phyloP scores from a whole-genome alignment of 2,797 vertebrate genomes.

The Notolepis coatsorum region DNA sequence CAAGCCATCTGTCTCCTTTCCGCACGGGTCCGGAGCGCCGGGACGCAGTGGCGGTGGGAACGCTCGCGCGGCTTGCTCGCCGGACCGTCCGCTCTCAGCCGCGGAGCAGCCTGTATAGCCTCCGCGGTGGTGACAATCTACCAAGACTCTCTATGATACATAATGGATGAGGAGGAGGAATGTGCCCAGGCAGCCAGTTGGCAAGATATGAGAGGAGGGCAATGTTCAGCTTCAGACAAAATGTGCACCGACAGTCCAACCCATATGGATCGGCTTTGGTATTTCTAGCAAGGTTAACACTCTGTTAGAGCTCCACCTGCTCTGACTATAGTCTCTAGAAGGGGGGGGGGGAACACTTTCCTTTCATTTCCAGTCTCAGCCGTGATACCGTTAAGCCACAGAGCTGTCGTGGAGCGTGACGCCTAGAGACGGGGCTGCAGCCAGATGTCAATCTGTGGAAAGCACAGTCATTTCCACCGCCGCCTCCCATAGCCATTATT shows the following conservation, averaged over 20 bases:
- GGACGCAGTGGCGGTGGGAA: not conserved
- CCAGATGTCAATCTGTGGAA: conserved; percentile 12
- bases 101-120: conserved; percentile 37
- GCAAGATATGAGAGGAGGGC: conserved; percentile 61
- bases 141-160: conserved; percentile 67
- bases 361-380: conserved; percentile 38
- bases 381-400: conserved; percentile 40
- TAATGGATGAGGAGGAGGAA: conserved; percentile 67
- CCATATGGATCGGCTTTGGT: conserved; percentile 55
- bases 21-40: conserved; percentile 27
- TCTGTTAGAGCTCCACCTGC: conserved; percentile 34
- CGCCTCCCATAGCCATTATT: too few species aligned
- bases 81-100: conserved; percentile 12
- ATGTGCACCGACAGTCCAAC: conserved; percentile 56
- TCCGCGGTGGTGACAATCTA: conserved; percentile 64
- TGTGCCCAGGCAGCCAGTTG: conserved; percentile 64
- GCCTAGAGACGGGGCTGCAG: too few species aligned
- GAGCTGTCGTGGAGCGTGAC: conserved; percentile 51
- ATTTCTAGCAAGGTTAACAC: conserved; percentile 57
- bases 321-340: conserved; percentile 51
- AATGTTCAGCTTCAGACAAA: conserved; percentile 56
- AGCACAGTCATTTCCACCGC: conserved; percentile 3
- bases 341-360: conserved; percentile 33
- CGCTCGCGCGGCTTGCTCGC: conserved; percentile 31
- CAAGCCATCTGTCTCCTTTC: conserved; percentile 41